These are phyloP conservation scores for Caenorhabditis afra DNA, from an alignment of 2,888 invertebrate species.

Conservation along the genomic window DNA sequence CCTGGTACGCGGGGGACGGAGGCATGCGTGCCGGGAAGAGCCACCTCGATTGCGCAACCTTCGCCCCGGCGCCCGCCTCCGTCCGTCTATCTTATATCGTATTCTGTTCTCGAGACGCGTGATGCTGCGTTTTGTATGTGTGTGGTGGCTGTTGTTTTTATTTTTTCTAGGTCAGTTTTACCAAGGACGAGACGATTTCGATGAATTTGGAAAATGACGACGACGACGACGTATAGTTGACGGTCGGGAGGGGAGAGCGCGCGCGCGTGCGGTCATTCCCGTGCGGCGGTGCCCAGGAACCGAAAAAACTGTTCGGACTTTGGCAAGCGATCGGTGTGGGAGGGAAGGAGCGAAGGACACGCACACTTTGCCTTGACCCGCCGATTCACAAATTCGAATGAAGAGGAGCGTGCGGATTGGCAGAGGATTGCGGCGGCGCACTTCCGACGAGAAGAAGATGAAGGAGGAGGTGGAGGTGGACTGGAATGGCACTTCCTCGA, in stretches of 20 bases:
- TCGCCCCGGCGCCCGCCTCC: slow-evolving; percentile 16
- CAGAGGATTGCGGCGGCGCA: slow-evolving; percentile 11
- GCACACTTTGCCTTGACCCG: slow-evolving; percentile 48
- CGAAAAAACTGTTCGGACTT: slow-evolving; percentile 32
- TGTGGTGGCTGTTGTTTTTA: slow-evolving; percentile 36
- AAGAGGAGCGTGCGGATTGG: slow-evolving; percentile 36
- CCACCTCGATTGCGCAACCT: slow-evolving; percentile 51
- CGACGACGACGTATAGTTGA: not conserved
- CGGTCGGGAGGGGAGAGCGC: not conserved
- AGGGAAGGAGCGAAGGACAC: slow-evolving; percentile 33
- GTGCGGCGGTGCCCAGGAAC: slow-evolving; percentile 4
- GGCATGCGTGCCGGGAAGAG: slow-evolving; percentile 54
- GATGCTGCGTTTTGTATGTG: slow-evolving; percentile 17
- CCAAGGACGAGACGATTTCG: slow-evolving; percentile 44
- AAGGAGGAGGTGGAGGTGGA: not conserved
- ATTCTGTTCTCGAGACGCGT: slow-evolving; percentile 43
- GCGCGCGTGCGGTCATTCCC: no score
- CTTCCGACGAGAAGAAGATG: slow-evolving; percentile 6
- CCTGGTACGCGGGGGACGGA: slow-evolving; percentile 45
- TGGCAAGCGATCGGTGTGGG: slow-evolving; percentile 22
- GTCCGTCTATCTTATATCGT: slow-evolving; percentile 16
- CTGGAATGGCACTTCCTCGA: slow-evolving; percentile 9
- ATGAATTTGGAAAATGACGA: slow-evolving; percentile 9
- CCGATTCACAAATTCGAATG: slow-evolving; percentile 5
- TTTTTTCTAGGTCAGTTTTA: slow-evolving; percentile 60